Conservation (phyloP, 2,888 invertebrate species). For the Acronicta leporina region DNA sequence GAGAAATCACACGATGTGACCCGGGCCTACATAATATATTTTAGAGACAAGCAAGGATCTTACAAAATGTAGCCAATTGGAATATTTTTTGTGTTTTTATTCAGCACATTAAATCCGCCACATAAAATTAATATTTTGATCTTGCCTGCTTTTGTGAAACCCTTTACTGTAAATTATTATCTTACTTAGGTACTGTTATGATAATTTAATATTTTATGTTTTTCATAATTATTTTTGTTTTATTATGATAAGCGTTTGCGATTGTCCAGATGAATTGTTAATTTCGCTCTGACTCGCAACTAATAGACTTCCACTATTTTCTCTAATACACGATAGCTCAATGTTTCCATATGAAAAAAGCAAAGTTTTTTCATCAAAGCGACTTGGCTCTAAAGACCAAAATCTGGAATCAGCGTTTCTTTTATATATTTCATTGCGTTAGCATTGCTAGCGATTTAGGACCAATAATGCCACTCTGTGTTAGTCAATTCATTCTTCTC, state of each 20-base stretch:
- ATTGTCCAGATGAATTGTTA: not conserved
- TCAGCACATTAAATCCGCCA: not conserved
- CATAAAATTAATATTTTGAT: not conserved
- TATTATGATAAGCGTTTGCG: too few species aligned
- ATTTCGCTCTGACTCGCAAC: not conserved
- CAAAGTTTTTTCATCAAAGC: slow-evolving; percentile 1
- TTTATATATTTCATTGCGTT: slow-evolving; percentile 39
- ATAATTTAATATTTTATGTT: too few species aligned
- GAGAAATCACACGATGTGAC: not conserved
- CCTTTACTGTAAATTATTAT: too few species aligned
- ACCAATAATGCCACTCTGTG: slow-evolving; percentile 34
- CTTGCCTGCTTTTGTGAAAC: too few species aligned
- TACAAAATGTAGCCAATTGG: not conserved
- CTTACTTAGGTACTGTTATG: too few species aligned
- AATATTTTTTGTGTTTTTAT: too few species aligned
- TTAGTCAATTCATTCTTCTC: slow-evolving; percentile 39
- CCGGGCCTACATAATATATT: not conserved
- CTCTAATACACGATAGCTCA: not conserved
- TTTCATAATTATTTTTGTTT: too few species aligned
- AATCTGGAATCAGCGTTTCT: slow-evolving; percentile 19
- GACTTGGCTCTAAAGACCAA: slow-evolving; percentile 7
- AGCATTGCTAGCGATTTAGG: slow-evolving; percentile 20
- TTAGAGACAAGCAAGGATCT: not conserved
- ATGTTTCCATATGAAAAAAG: slow-evolving; percentile 16
- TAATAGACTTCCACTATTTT: not conserved